phyloP scores from a whole-genome alignment of 2,888 invertebrate species.

The Sinotaia quadrata region DNA sequence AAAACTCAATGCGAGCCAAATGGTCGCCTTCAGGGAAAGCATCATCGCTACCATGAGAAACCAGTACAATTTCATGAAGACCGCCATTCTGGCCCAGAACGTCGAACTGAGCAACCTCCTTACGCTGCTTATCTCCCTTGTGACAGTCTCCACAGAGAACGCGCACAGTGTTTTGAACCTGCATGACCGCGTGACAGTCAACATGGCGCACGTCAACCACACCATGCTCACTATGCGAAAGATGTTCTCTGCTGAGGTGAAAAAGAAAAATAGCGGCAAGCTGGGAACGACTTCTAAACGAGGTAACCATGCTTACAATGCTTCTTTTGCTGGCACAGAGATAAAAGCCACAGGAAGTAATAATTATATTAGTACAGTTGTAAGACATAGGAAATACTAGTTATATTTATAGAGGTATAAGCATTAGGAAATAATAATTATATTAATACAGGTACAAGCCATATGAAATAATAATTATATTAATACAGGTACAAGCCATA shows the following conservation, averaged over 20 bases:
- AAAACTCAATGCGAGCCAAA: background rate
- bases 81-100: slow-evolving; percentile 56
- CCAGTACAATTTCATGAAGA: slow-evolving; percentile 60
- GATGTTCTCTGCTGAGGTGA: slow-evolving; percentile 35
- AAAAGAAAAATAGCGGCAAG: slow-evolving; percentile 10
- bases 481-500: too few relatives aligned
- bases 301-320: too few relatives aligned
- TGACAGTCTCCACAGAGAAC: slow-evolving; percentile 25
- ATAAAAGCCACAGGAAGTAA: too few relatives aligned
- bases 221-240: slow-evolving; percentile 37
- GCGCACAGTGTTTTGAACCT: slow-evolving; percentile 30
- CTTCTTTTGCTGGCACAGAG: too few relatives aligned
- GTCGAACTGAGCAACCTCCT: slow-evolving; percentile 54
- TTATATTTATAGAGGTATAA: too few relatives aligned
- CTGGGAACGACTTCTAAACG: too few relatives aligned
- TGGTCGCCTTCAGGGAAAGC: slow-evolving; percentile 23
- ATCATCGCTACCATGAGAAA: slow-evolving; percentile 59
- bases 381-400: too few relatives aligned
- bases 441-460: too few relatives aligned
- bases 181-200: slow-evolving; percentile 44
- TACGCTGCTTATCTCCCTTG: slow-evolving; percentile 39
- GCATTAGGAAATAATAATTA: too few relatives aligned
- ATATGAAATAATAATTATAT: too few relatives aligned
- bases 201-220: slow-evolving; percentile 34
- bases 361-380: too few relatives aligned